These are phyloP conservation scores for Columba janthina DNA, from an alignment of 2,113 vertebrate genomes.

Conservation along the genomic window DNA sequence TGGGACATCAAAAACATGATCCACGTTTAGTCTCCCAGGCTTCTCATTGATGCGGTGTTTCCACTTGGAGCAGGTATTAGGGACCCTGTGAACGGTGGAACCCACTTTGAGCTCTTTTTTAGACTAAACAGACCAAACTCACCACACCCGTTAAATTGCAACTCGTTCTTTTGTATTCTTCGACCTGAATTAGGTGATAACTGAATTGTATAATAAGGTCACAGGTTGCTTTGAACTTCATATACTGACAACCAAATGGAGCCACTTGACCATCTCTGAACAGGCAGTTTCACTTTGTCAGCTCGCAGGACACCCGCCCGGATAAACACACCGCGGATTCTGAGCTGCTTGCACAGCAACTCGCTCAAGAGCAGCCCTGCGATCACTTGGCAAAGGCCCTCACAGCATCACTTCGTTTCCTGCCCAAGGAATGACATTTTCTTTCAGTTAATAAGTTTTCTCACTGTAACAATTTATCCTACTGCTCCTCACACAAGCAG, in stretches of 20 bases:
- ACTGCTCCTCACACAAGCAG: background rate
- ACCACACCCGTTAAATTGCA: background rate
- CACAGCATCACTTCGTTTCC: background rate
- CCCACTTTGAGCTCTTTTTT: conserved; percentile 33
- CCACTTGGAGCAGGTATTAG: background rate
- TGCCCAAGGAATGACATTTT: background rate
- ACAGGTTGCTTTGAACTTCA: background rate
- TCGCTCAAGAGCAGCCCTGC: background rate
- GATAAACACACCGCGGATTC: background rate
- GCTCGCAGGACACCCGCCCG: background rate
- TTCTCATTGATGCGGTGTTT: conserved; percentile 16
- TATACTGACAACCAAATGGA: background rate
- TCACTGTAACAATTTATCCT: background rate
- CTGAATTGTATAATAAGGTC: background rate
- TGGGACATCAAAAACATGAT: conserved; percentile 5
- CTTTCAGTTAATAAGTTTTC: background rate
- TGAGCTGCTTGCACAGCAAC: background rate
- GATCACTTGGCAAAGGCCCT: background rate
- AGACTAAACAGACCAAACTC: conserved; percentile 19
- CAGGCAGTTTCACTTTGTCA: background rate
- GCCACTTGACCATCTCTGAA: background rate
- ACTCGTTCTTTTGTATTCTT: background rate
- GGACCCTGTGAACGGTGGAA: conserved; percentile 29
- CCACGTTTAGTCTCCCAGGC: conserved; percentile 33
- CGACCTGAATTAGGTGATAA: conserved; percentile 1